A percentile compares a stretch with the other conserved stretches of the same genome.
These are phyloP conservation scores for Lepas anatifera DNA, from an alignment of 2,888 invertebrate genomes.

Conservation along the genomic window DNA sequence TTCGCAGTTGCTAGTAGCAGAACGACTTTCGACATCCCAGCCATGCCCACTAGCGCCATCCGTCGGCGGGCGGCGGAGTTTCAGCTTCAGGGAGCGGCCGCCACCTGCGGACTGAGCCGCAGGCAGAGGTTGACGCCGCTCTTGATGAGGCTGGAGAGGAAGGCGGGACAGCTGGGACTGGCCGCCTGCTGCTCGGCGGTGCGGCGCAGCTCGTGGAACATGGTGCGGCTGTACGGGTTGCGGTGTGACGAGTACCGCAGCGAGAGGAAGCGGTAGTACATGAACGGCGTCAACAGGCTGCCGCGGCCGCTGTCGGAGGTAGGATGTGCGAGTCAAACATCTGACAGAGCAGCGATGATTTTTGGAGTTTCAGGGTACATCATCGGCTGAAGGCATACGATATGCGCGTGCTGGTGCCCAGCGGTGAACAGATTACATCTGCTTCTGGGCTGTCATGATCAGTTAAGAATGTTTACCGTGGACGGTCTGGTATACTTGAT, in stretches of 20 bases:
- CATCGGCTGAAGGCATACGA: no score
- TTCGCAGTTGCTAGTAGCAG: no score
- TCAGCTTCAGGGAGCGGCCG: constrained; percentile 21
- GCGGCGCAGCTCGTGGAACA: constrained; percentile 75
- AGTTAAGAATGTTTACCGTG: no score
- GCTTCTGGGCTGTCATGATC: no score
- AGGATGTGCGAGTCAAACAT: no score
- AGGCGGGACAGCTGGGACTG: constrained; percentile 54
- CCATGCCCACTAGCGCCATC: background rate
- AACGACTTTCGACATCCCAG: no score
- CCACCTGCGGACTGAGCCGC: constrained; percentile 58
- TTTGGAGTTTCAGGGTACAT: background rate
- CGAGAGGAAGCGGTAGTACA: constrained; percentile 92
- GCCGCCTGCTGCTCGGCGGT: constrained; percentile 53
- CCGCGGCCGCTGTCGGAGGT: constrained; percentile 66
- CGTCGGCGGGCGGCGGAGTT: background rate
- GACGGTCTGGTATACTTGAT: no score
- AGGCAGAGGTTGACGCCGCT: constrained; percentile 54
- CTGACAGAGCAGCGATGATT: background rate
- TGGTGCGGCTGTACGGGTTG: constrained; percentile 89
- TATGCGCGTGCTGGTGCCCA: no score
- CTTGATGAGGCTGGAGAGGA: constrained; percentile 47
- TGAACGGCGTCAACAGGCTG: constrained; percentile 80
- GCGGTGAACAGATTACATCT: no score
- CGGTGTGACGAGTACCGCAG: constrained; percentile 85